Evolutionary conservation across 2,797 vertebrate species (phyloP), one percentile per base, ranked within the genome.

Genomic region (Micromesistius poutassou): DNA sequence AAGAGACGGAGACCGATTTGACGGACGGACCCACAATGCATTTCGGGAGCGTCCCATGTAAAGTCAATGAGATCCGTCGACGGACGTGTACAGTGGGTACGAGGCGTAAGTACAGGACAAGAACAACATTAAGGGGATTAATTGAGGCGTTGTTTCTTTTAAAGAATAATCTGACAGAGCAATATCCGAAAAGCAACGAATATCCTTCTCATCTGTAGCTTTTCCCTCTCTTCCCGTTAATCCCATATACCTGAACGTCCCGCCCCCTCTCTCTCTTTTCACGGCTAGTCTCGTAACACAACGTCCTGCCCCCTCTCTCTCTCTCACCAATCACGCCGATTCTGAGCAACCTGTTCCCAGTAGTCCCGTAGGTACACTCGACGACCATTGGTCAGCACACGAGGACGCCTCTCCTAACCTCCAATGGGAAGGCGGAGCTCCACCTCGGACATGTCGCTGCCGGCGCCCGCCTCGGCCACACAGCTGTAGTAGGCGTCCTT

Each of bases 401-500:
- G n/a, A 16, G 30, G 14, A 25, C 3, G 12, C 30, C 68, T 2
- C n/a, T 93, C 40, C 40, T 16, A 2, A 95, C 94, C 94, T 94
- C 92, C 86, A 50, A 90, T 84, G 76, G 83, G 66, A 82, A 94
- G 90, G 71, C 78, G 88, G 76, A 99, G 91, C 66, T 87, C 87
- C 13, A 95, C 92, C 77, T 92, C 87, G 0, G 97, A 97, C 0
- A 85, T 88, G 77, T 85, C 89, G 5, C 83, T 95, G 81, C 95
- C 96, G 1, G 79, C 83, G 28, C 90, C 84, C 73, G 97, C 96
- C 80, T 93, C 80, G 2, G 94, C 94, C 0, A 94, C 93, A 85
- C 98, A 99, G 77, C 88, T 82, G 84, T 97, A 99, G 36, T 90
- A 92, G 5, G 96, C 86, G 1, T 95, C 94, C 81, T 94, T 93